phyloP scores from a whole-genome alignment of 1,140 invertebrate species.

The Thaumatotibia leucotreta region DNA sequence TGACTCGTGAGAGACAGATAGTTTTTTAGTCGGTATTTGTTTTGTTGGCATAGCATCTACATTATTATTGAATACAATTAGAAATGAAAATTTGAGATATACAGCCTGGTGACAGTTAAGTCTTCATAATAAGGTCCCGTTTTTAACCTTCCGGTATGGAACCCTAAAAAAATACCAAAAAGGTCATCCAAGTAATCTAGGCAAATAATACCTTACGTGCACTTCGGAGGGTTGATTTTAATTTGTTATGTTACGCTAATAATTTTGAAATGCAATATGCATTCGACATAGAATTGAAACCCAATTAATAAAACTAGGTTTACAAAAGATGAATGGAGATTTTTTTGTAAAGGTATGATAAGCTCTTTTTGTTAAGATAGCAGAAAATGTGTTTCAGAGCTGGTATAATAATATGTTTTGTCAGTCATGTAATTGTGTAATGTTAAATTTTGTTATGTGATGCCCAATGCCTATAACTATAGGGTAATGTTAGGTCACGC shows the following conservation, averaged over 20 bases:
- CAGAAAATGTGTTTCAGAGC: constrained; percentile 14
- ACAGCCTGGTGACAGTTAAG: too few relatives aligned
- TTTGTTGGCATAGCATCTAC: too few relatives aligned
- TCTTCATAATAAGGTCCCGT: too few relatives aligned
- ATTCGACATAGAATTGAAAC: neutral
- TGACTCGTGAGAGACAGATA: too few relatives aligned
- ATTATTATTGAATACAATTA: too few relatives aligned
- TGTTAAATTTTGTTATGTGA: neutral
- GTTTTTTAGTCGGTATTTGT: too few relatives aligned
- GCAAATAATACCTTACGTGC: neutral
- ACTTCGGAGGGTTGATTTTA: neutral
- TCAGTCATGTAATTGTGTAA: neutral
- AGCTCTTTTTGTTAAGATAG: neutral
- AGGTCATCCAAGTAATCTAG: too few relatives aligned
- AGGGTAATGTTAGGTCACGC: neutral
- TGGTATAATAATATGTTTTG: constrained; percentile 16
- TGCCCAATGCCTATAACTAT: too few relatives aligned
- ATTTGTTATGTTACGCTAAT: neutral
- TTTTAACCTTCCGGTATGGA: too few relatives aligned
- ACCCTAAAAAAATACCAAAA: too few relatives aligned
- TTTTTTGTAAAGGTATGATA: neutral
- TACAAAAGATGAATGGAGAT: neutral
- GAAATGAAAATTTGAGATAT: too few relatives aligned
- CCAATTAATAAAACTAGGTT: neutral
- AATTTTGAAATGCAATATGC: neutral